Evolutionary conservation across 2,888 invertebrate species (phyloP), one percentile per base, ranked within the genome.

Genomic region (Oxycera nigricornis): DNA sequence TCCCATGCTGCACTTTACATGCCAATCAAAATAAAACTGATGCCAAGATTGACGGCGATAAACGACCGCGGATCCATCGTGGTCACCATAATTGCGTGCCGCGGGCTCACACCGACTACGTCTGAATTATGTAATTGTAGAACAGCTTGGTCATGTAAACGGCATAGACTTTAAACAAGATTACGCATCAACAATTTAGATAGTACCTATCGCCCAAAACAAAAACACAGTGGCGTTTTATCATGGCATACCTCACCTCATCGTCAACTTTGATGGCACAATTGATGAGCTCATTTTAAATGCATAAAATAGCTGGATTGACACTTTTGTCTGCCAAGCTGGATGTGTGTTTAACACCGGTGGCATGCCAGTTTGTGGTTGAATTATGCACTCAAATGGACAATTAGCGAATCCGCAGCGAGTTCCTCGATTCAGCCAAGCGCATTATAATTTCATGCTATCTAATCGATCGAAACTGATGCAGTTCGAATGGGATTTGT

Each of bases 281-380:
- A 70, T 70, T 70, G 70, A 70, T 55, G 70, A 30, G 70, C 70
- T 70, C 52, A 55, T 52, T 52, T n/a, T 17, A 35, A 52, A 70
- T 70, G 70, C 70, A 55, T 52, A 28, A 50, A 39, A 50, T 14
- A 9, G n/a, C 11, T 14, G 2, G 31, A 52, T 20, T 70, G 22
- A 7, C 52, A 31, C 30, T 24, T 26, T 26, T 14, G 11, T 7
- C 17, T 9, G 20, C 2, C 52, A 31, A 6, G 11, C 17, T 26
- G 22, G 26, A 50, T 26, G 17, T 17, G 22, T 14, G 1, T 22
- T 17, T 55, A 26, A 31, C 55, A 30, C 41, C 28, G n/a, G 52
- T 9, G 31, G 52, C 55, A 24, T 14, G 31, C 52, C 52, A 55
- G 11, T 52, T 70, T 31, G 55, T 14, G 55, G 70, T 20, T 67